Conservation (phyloP, 2,797 vertebrate species). For the Falco naumanni region DNA sequence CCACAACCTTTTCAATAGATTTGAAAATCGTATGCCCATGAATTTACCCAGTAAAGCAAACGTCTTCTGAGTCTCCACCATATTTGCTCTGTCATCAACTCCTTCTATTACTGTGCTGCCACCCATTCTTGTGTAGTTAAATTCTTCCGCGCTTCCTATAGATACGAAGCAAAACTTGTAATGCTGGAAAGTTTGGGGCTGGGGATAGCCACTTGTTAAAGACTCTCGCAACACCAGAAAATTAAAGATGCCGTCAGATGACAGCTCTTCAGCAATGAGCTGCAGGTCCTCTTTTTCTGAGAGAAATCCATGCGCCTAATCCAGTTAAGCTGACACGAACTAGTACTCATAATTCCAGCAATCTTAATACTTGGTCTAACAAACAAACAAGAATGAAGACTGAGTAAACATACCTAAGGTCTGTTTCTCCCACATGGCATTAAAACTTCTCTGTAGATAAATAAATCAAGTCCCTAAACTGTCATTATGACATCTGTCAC, state of each 20-base stretch:
- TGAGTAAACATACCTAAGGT: neutral
- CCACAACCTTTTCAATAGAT: no score
- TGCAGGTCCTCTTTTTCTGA: neutral
- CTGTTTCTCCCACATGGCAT: neutral
- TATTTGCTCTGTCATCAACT: slow-evolving; percentile 86
- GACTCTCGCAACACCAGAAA: neutral
- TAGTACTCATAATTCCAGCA: neutral
- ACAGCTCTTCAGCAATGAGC: neutral
- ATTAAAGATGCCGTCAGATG: neutral
- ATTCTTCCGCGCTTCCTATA: slow-evolving; percentile 88
- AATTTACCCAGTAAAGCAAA: slow-evolving; percentile 88
- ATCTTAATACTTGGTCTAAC: neutral
- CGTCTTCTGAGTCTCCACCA: slow-evolving; percentile 91
- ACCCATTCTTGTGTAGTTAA: slow-evolving; percentile 90
- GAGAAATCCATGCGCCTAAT: neutral
- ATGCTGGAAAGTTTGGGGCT: neutral
- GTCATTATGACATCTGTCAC: neutral
- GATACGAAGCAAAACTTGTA: neutral
- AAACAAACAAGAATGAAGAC: neutral
- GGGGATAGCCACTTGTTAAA: neutral
- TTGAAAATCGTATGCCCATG: neutral
- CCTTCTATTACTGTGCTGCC: slow-evolving; percentile 86
- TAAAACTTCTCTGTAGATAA: neutral
- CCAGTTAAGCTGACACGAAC: neutral
- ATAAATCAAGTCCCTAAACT: neutral